Evolutionary conservation across 2,888 invertebrate species (phyloP), one percentile per base, ranked within the genome.

Genomic region (Machimus rusticus): DNA sequence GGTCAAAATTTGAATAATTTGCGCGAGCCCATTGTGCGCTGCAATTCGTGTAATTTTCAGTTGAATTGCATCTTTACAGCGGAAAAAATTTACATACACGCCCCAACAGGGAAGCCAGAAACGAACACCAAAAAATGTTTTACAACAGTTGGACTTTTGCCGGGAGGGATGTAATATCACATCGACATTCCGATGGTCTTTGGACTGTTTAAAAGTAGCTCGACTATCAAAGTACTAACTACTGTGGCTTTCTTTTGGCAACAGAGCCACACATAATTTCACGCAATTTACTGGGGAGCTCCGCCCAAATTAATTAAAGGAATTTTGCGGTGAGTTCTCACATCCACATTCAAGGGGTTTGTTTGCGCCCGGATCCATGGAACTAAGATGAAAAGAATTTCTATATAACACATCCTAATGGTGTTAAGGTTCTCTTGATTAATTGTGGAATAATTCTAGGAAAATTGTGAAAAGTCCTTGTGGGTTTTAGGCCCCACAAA

Each of bases 1-100:
- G 82, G 82, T 66, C 82, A 84, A 84, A 84, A 84, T 84, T 84
- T 84, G 82, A 84, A 84, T 84, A 84, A 84, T 84, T 84, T 37
- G 9, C 79, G 55, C 79, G 37, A 82, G 66, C 37, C 51, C 57
- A 66, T 84, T 84, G 37, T 84, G 51, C 51, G 37, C 66, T 37
- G 57, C 82, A 84, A 84, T 84, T 84, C 82, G 19, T 84, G 82
- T 84, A 84, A 84, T 84, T 81, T 34, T 28, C 66, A 51, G 66
- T n/a, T 37, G 82, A 39, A 79, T 84, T 84, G 82, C 82, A 84
- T 84, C 66, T 84, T 66, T 66, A 66, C 66, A 84, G 66, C 66
- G 37, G 14, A 23, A 23, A 39, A 46, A 84, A 84, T 84, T 84
- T 84, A 34, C 82, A 84, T 84, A 39, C 34, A 46, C 66, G 34